Evolutionary conservation across 2,113 vertebrate species (phyloP), one percentile per base, ranked within the genome.

Genomic region (Mustela lutreola): DNA sequence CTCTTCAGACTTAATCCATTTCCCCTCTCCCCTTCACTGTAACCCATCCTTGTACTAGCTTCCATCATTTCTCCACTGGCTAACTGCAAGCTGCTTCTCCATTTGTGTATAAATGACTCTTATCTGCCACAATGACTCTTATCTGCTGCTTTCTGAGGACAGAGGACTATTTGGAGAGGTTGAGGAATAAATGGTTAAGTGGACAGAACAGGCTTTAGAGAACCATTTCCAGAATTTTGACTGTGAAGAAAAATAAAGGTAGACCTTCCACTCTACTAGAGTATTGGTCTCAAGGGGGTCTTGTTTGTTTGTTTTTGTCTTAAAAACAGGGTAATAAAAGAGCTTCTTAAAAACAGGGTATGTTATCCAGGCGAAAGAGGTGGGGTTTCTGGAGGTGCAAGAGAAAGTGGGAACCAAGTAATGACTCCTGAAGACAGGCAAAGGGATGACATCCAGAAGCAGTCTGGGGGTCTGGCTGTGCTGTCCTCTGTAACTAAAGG

Each of bases 31-130:
- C 14, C n/a, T 76, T 62, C 36, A 12, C 60, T 50, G 21, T 28
- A 26, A n/a, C 48, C 9, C 65, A 28, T 14, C 11, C 42, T 39
- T 7, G 14, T 70, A 36, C 39, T 48, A 71, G 60, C 15, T 56
- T 56, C 22, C 21, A 14, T 62, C 28, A 4, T 45, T 36, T 60
- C 45, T 67, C 24, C 3, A 12, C 4, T 50, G 18, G 45, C 33
- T 63, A 50, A 19, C 88, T 96, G 36, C 92, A 94, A 48, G 63
- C 33, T 24, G 33, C 6, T 65, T 97, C 39, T 97, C 96, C 28
- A 12, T 94, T 67, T 75, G 18, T 73, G 36, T 90, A 9, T 56
- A 92, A 79, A 53, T 91, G 42, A 97, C 78, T 62, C 75, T 65
- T 62, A 42, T 56, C 60, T 18, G 31, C 36, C 71, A 19, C 7